Percentiles rank a stretch among this genome's conserved stretches.
phyloP scores from a whole-genome alignment of 2,797 vertebrate genomes.

The Pangasius djambal region DNA sequence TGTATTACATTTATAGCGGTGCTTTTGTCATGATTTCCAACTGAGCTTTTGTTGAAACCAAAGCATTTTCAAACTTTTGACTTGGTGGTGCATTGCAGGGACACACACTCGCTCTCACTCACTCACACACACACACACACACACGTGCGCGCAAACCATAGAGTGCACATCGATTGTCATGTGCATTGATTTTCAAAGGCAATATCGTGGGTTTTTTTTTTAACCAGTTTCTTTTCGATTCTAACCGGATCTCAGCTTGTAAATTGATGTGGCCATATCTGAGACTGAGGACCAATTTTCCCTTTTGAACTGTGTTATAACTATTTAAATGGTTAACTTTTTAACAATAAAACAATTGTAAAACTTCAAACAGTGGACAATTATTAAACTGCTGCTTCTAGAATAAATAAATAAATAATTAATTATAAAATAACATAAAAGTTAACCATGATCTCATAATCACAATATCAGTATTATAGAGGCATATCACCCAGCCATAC shows the following conservation, averaged over 20 bases:
- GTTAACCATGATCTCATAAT: background rate
- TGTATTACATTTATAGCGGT: background rate
- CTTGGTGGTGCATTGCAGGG: background rate
- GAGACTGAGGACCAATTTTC: too few relatives aligned
- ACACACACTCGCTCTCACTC: background rate
- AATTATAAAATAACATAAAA: background rate
- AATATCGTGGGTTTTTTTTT: too few relatives aligned
- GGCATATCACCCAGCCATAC: background rate
- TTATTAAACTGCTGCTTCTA: background rate
- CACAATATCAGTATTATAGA: background rate
- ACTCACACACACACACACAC: too few relatives aligned
- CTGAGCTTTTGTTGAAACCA: background rate
- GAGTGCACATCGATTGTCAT: background rate
- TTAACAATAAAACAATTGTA: too few relatives aligned
- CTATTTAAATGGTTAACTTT: too few relatives aligned
- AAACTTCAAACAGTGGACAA: background rate
- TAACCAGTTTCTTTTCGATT: too few relatives aligned
- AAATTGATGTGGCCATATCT: too few relatives aligned
- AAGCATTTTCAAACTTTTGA: background rate
- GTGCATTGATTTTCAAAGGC: background rate
- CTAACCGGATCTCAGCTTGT: too few relatives aligned
- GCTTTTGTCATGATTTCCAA: background rate
- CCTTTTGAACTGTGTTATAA: too few relatives aligned
- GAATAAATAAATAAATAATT: background rate
- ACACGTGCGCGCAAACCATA: background rate